These are phyloP conservation scores for Zosterops hypoxanthus DNA, from an alignment of 2,113 vertebrate genomes.

Conservation along the genomic window DNA sequence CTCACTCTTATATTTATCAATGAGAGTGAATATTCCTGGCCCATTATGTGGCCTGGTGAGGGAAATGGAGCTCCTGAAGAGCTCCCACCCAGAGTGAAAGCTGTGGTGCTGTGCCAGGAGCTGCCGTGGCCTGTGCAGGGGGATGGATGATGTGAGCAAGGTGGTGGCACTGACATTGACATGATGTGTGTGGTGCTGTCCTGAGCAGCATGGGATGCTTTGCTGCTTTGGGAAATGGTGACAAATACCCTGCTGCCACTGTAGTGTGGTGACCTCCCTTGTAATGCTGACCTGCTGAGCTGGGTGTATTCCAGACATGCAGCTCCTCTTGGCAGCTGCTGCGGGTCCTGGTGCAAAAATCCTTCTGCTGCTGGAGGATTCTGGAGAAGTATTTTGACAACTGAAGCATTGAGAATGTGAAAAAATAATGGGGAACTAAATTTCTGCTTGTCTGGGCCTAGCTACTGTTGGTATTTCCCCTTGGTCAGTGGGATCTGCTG, in stretches of 20 bases:
- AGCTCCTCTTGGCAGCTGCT: background rate
- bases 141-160: background rate
- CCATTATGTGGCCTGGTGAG: background rate
- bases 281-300: background rate
- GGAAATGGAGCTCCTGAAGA: background rate
- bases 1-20: fast-evolving
- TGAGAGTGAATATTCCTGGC: background rate
- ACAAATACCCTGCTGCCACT: background rate
- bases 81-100: background rate
- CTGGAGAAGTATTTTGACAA: background rate
- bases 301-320: fast-evolving
- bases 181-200: fast-evolving
- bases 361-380: background rate
- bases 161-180: background rate
- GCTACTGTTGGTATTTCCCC: background rate
- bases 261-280: background rate
- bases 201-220: fast-evolving
- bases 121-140: background rate
- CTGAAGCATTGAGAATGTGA: background rate
- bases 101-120: background rate
- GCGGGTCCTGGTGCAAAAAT: background rate
- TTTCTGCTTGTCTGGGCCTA: background rate
- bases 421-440: background rate
- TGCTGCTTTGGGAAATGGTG: background rate
- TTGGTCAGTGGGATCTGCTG: background rate